Percentiles rank a stretch among this genome's conserved stretches.
These are phyloP conservation scores for Andrena flavipes DNA, from an alignment of 2,888 invertebrate species.

Conservation along the genomic window DNA sequence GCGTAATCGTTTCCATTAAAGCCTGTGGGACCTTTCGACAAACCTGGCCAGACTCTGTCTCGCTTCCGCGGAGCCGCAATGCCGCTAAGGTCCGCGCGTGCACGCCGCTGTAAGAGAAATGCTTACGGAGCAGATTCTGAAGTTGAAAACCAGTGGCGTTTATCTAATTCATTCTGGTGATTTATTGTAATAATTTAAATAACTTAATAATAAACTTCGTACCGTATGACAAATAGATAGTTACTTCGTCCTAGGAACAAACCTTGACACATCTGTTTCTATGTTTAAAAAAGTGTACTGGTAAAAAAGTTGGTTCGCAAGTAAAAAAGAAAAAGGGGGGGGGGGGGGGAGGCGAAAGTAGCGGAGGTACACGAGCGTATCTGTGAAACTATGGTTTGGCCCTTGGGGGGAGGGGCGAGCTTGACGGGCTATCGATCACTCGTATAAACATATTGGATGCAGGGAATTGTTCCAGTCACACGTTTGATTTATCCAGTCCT, in stretches of 20 bases:
- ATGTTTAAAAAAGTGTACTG: conserved; percentile 27
- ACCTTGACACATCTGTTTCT: not conserved
- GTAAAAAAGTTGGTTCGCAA: conserved; percentile 8
- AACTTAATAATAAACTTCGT: conserved; percentile 41
- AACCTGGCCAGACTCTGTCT: not conserved
- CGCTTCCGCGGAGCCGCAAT: not conserved
- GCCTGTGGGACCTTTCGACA: not conserved
- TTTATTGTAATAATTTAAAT: conserved; percentile 59
- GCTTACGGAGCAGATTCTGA: not conserved
- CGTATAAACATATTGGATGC: conserved; percentile 18
- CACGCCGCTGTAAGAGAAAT: too few relatives aligned
- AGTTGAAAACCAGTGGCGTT: conserved; percentile 13
- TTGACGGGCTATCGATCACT: conserved; percentile 14
- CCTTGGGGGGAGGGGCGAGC: conserved; percentile 11
- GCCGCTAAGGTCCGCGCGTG: not conserved
- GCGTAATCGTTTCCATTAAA: conserved; percentile 16
- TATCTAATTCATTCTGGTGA: conserved; percentile 31
- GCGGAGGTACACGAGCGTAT: not conserved
- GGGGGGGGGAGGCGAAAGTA: not conserved
- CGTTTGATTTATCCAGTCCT: conserved; percentile 30
- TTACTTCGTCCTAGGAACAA: conserved; percentile 28
- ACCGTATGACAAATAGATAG: conserved; percentile 37
- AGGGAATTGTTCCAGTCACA: conserved; percentile 21
- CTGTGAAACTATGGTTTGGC: conserved; percentile 9
- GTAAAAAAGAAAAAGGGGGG: not conserved